Conservation (phyloP, 2,888 invertebrate genomes). For the Platynereis dumerilii region DNA sequence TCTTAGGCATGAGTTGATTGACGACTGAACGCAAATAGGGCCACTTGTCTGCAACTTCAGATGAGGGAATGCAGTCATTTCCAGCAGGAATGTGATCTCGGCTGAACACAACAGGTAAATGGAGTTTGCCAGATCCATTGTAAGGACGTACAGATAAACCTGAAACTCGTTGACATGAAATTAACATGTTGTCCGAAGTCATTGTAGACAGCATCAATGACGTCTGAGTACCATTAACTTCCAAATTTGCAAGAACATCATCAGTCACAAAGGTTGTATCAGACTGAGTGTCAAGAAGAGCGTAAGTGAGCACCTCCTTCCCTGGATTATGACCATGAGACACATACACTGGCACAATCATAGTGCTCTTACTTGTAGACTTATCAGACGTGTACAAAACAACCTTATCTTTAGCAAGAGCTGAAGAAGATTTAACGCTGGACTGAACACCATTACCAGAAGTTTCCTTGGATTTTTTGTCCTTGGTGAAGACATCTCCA, state of each 20-base stretch:
- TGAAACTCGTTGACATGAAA: no score
- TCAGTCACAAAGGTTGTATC: not conserved
- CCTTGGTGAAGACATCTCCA: no score
- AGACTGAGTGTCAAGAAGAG: not conserved
- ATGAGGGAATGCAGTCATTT: no score
- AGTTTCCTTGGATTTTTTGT: not conserved
- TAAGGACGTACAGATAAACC: no score
- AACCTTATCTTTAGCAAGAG: no score
- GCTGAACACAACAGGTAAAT: not conserved
- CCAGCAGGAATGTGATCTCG: not conserved
- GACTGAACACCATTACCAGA: not conserved
- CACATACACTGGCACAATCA: conserved; percentile 1
- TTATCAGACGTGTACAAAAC: no score
- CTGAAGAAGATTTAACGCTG: not conserved
- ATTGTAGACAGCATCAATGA: no score
- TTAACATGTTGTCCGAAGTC: no score
- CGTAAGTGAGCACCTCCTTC: not conserved
- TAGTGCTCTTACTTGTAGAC: not conserved
- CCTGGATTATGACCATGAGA: not conserved
- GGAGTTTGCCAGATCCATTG: not conserved
- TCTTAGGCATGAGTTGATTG: no score
- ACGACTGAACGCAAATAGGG: no score
- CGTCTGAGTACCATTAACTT: no score
- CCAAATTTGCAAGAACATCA: not conserved
- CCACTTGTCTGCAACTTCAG: no score